Base-by-base conservation (phyloP, 2,113 vertebrate genomes). In the Morone chrysops region DNA sequence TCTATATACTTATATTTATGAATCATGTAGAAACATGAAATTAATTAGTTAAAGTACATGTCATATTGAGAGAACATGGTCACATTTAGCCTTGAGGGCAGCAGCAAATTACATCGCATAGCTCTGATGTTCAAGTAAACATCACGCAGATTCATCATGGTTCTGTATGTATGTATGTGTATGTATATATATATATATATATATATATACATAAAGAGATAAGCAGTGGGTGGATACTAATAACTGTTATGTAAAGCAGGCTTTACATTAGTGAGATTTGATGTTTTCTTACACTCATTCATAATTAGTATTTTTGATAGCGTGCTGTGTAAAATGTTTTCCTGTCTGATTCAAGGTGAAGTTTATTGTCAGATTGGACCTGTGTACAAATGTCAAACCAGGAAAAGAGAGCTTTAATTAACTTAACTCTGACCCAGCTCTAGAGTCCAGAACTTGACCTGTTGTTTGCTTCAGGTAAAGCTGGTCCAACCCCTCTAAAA, bases 1-100 rank as follows among this genome's bases (percentile, higher is more conserved):
- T 22, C 22, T 50, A 4, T 67, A 48, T 16, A n/a, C 54, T 25
- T 36, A 18, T 70, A 56, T 76, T 38, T 43, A 70, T 57, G 40
- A 70, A 40, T 11, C 38, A 4, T 50, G 25, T 13, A 54, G 31
- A 73, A 60, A 70, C 50, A 47, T 56, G 18, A 38, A 47, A 70
- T 74, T 18, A 67, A 75, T 82, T 81, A 36, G 20, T 65, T 60
- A 62, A 61, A 40, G n/a, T 22, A 54, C 54, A 72, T 47, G 72
- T 71, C 70, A 6, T 12, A 47, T 67, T 68, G 11, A 48, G 20
- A 14, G 54, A 22, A 22, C 54, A 25, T 57, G 50, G 17, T 36
- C 78, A 75, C 7, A 2, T 69, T 76, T n/a, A 59, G 45, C 62
- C 63, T 80, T 4, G 22, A 82, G 50, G 73, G 63, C 65, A 43